These are phyloP conservation scores for Folsomia candida DNA, from an alignment of 2,888 invertebrate species.

Conservation along the genomic window DNA sequence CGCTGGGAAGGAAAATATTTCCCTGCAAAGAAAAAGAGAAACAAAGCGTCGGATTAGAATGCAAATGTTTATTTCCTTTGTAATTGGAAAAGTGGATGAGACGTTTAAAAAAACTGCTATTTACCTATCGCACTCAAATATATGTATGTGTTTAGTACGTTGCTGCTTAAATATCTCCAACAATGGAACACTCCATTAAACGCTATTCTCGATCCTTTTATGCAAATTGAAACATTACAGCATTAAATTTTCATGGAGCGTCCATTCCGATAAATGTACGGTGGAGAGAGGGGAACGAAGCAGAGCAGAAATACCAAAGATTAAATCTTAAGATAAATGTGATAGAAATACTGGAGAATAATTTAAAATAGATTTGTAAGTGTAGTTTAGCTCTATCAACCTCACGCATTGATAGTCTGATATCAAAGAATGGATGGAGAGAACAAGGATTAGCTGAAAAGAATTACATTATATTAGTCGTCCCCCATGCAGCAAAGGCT, in stretches of 20 bases:
- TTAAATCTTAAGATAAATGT: slow-evolving; percentile 19
- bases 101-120: too few relatives aligned
- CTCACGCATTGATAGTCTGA: slow-evolving; percentile 18
- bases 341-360: slow-evolving; percentile 27
- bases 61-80: too few relatives aligned
- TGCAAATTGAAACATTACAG: slow-evolving; percentile 3
- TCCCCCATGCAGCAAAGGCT: neutral
- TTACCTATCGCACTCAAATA: too few relatives aligned
- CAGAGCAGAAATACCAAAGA: too few relatives aligned
- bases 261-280: neutral
- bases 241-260: neutral
- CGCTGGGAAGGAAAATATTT: too few relatives aligned
- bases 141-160: too few relatives aligned
- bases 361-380: neutral
- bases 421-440: neutral
- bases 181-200: neutral
- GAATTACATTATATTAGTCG: neutral
- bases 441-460: neutral
- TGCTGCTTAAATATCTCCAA: too few relatives aligned
- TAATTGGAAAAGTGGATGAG: too few relatives aligned
- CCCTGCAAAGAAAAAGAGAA: too few relatives aligned
- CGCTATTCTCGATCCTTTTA: neutral
- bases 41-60: too few relatives aligned
- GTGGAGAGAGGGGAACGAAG: neutral
- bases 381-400: neutral